phyloP scores from a whole-genome alignment of 2,113 vertebrate genomes.

The Spermophilus dauricus region DNA sequence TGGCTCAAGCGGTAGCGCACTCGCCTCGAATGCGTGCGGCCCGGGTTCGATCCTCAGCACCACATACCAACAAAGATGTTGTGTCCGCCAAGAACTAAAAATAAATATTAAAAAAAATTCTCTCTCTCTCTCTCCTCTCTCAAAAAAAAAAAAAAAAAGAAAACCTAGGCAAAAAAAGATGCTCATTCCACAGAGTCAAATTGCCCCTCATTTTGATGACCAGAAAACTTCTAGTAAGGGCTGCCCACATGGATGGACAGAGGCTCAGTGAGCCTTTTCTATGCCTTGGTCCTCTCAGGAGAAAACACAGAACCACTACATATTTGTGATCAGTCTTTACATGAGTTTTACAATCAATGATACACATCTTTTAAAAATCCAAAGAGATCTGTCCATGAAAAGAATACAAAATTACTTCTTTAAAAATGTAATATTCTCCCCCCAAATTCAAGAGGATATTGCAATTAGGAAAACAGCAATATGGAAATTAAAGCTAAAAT shows the following conservation, averaged over 20 bases:
- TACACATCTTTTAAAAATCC: neutral
- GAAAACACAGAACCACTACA: neutral
- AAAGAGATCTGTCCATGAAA: neutral
- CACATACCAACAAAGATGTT: too few relatives aligned
- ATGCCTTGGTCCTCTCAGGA: neutral
- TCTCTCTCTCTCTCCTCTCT: too few relatives aligned
- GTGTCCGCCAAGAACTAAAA: too few relatives aligned
- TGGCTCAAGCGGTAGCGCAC: too few relatives aligned
- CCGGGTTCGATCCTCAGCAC: too few relatives aligned
- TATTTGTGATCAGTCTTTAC: neutral
- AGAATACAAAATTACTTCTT: neutral
- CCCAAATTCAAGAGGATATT: neutral
- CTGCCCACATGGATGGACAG: fast-evolving
- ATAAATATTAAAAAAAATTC: too few relatives aligned
- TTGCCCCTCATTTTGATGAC: too few relatives aligned
- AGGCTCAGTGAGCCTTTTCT: neutral
- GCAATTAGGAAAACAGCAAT: neutral
- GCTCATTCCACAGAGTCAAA: neutral
- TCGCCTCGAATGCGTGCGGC: too few relatives aligned
- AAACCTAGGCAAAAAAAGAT: neutral
- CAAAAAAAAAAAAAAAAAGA: too few relatives aligned
- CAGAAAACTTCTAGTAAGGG: too few relatives aligned
- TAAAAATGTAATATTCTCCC: neutral
- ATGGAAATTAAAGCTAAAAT: neutral
- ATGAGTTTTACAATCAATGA: neutral